Evolutionary conservation across 2,888 invertebrate genomes (phyloP), one percentile per base, ranked within the genome.

Genomic region (Tridacna crocea): DNA sequence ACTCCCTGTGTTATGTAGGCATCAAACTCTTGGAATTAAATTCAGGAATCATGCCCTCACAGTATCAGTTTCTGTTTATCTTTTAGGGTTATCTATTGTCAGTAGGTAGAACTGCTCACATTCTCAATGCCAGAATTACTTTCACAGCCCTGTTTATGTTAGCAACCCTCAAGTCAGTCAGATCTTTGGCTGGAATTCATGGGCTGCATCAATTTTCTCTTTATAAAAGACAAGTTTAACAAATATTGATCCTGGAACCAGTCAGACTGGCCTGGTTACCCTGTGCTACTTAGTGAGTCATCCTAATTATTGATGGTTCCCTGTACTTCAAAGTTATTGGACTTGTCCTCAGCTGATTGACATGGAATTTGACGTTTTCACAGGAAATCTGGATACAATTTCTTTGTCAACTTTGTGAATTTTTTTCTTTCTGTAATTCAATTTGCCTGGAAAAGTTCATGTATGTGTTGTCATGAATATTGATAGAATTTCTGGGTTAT

Each of bases 301-400:
- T 79, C 26, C 74, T 70, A 47, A 60, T 63, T 55, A 77, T 72
- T 70, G 65, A 51, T 51, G 51, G 27, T 61, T 27, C 55, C 51
- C 66, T 51, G 24, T 22, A 27, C 51, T 66, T 65, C 63, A 65
- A 72, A 65, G 36, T 22, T 60, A 73, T 51, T 75, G 75, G 75
- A 65, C 51, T 66, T 66, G 75, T 65, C 75, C 66, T 65, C 75
- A 75, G 75, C 75, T 75, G 75, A 75, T 75, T 61, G 75, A 75
- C 75, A 75, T 75, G 75, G 75, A 75, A 75, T 65, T 75, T 51
- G 65, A 66, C 47, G 51, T 66, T 75, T 75, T 65, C 17, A 58
- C 48, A 55, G 26, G 46, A 36, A 36, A 70, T 22, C 22, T 22
- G 47, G 70, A 70, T 48, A 47, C 22, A 24, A 51, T 22, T 70